These are phyloP conservation scores for Plecotus auritus DNA, from an alignment of 2,113 vertebrate species.

Conservation along the genomic window DNA sequence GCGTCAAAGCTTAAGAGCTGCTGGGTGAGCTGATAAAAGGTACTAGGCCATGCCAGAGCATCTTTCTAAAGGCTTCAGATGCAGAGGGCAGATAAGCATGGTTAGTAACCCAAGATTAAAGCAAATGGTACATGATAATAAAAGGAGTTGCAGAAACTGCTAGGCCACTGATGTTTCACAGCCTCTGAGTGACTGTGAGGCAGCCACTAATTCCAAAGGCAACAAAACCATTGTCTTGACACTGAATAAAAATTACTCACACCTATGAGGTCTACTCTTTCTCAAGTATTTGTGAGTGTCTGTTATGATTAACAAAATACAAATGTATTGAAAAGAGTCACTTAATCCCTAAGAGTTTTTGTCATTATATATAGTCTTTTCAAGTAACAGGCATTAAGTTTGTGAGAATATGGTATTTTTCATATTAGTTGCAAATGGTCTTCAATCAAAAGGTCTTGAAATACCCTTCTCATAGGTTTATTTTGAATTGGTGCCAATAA, in stretches of 20 bases:
- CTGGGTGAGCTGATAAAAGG: slow-evolving; percentile 53
- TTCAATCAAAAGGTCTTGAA: background rate
- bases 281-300: background rate
- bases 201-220: background rate
- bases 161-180: background rate
- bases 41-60: slow-evolving; percentile 24
- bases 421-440: background rate
- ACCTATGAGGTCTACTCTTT: background rate
- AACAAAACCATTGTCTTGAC: background rate
- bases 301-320: background rate
- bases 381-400: background rate
- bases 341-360: background rate
- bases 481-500: background rate
- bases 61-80: slow-evolving; percentile 33
- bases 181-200: background rate
- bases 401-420: background rate
- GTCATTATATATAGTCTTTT: background rate
- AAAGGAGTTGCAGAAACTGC: background rate
- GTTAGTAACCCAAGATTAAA: slow-evolving; percentile 29
- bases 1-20: background rate
- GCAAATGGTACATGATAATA: slow-evolving; percentile 29
- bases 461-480: background rate
- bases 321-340: background rate
- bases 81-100: slow-evolving; percentile 28
- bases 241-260: background rate